Evolutionary conservation across 2,888 invertebrate genomes (phyloP).

Genomic region (Trypoxylon attenuatum): DNA sequence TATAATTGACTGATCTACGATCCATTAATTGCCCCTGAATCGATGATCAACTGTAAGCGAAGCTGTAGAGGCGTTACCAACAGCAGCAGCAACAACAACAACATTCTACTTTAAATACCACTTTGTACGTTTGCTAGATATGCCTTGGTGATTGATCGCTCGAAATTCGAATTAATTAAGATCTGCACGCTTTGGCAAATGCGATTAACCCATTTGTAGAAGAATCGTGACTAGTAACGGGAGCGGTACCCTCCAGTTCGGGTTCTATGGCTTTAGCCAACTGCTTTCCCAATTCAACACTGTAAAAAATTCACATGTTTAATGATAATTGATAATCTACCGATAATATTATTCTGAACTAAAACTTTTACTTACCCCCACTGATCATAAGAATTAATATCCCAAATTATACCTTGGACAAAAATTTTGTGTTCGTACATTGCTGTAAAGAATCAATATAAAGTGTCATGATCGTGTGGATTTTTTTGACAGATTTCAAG

Average conservation of each 20-base stretch:
- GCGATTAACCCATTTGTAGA: slow-evolving; percentile 99
- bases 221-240: slow-evolving; percentile 88
- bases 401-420: slow-evolving; percentile 98
- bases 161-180: slow-evolving; percentile 8
- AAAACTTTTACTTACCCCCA: slow-evolving; percentile 86
- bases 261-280: slow-evolving; percentile 99
- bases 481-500: no score
- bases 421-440: slow-evolving; percentile 99
- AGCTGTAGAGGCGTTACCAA: no score
- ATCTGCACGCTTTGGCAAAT: slow-evolving; percentile 85
- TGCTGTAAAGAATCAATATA: slow-evolving; percentile 78
- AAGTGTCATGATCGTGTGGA: not conserved
- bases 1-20: no score
- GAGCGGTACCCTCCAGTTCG: slow-evolving; percentile 83
- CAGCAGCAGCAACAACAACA: no score
- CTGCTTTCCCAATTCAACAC: slow-evolving; percentile 98
- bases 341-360: not conserved
- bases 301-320: slow-evolving; percentile 69
- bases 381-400: slow-evolving; percentile 99
- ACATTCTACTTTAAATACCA: no score
- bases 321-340: not conserved
- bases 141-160: not conserved
- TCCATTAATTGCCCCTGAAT: no score
- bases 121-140: not conserved
- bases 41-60: no score